Base-by-base conservation (phyloP, 2,797 vertebrate species). In the Gallinago nigripennis region DNA sequence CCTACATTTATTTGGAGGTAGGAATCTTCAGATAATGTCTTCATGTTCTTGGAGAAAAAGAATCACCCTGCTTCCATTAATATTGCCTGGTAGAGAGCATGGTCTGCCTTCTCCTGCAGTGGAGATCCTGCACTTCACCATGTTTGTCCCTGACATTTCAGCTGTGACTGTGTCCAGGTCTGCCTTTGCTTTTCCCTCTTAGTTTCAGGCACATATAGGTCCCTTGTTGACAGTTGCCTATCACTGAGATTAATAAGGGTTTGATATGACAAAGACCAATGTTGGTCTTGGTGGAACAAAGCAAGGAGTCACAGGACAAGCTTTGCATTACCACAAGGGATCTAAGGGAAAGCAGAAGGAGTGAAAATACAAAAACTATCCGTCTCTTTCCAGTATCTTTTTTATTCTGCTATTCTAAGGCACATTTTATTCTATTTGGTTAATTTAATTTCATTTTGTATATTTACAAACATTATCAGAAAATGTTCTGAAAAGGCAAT, bases 41-140 rank as follows among this genome's bases (percentile, higher is more conserved):
- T 18, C 8, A 5, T 11, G 5, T 64, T 28, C 11, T 35, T 39
- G 35, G 23, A 86, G 19, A 27, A 82, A 65, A 57, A 43, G 89
- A 92, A 89, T 20, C 15, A 19, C 8, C 39, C 8, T 31, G 7
- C 25, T 82, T 80, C 41, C 31, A 13, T 57, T 68, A 13, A 6
- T 6, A 10, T 48, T 70, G 21, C 20, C 48, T 61, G 25, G 8
- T 41, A 33, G 35, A 78, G 27, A 43, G 6, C 9, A 31, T 4
- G 7, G 4, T 69, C n/a, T 87, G 10, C 11, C 12, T 58, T 13
- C 3, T 66, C n/a, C 19, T 35, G 12, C 28, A 25, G 16, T 17
- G 33, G 25, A 41, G 30, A 70, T 10, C 17, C 0, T 0, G 14
- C 8, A 18, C 3, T 54, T 14, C 27, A 68, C n/a, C 5, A 5